Evolutionary conservation across 2,113 vertebrate species (phyloP).

Genomic region (Anoplopoma fimbria): DNA sequence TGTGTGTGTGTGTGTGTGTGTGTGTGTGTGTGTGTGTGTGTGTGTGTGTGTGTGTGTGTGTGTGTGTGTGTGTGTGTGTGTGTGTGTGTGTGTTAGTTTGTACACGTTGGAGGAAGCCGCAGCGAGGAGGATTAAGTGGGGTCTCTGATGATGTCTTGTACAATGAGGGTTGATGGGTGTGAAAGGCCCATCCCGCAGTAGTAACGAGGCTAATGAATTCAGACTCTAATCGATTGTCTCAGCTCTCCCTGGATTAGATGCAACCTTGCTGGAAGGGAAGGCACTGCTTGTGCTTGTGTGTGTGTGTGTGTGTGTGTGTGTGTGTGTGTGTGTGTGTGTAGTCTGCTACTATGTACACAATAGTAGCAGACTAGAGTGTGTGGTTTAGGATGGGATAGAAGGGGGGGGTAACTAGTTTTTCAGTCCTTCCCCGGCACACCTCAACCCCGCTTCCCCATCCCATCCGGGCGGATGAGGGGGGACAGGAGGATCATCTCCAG

Average conservation of each 20-base stretch:
- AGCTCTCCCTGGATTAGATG: slow-evolving; percentile 95
- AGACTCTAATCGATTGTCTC: slow-evolving; percentile 96
- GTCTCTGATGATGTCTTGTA: slow-evolving; percentile 84
- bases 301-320: slow-evolving; percentile 47
- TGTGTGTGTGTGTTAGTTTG: slow-evolving; percentile 59
- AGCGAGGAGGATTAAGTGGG: slow-evolving; percentile 81
- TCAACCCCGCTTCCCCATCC: slow-evolving; percentile 57
- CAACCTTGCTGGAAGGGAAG: slow-evolving; percentile 93
- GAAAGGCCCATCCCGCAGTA: slow-evolving; percentile 84
- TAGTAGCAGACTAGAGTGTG: slow-evolving; percentile 85
- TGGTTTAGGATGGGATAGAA: slow-evolving; percentile 72
- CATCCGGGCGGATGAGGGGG: slow-evolving; percentile 87
- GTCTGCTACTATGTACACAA: no score
- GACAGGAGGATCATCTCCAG: slow-evolving; percentile 98
- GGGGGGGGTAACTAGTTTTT: slow-evolving; percentile 74
- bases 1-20: slow-evolving; percentile 65
- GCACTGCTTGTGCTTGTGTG: slow-evolving; percentile 74
- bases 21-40: slow-evolving; percentile 48
- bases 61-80: slow-evolving; percentile 67
- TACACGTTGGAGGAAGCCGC: slow-evolving; percentile 61
- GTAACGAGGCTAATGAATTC: slow-evolving; percentile 97
- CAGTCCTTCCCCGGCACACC: slow-evolving; percentile 58
- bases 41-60: slow-evolving; percentile 64
- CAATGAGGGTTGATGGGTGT: slow-evolving; percentile 85
- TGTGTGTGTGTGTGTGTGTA: slow-evolving; percentile 42